phyloP scores from a whole-genome alignment of 2,888 invertebrate genomes.

The Melanargia galathea region DNA sequence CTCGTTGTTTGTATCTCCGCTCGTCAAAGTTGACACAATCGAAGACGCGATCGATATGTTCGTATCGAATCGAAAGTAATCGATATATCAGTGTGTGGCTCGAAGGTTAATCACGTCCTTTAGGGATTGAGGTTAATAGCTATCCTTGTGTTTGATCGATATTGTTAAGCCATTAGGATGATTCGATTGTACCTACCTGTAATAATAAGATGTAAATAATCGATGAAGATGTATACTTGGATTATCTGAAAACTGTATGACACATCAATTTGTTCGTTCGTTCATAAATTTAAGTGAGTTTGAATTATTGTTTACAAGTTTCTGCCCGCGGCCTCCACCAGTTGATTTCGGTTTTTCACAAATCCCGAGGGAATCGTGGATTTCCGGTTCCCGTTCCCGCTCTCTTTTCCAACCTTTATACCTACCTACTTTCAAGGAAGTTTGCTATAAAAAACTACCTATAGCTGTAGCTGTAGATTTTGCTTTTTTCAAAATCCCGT shows the following conservation, averaged over 20 bases:
- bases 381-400: too few species aligned
- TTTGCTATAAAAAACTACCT: too few species aligned
- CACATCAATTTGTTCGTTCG: not conserved
- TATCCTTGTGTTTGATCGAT: constrained; percentile 56
- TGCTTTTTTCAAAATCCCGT: too few species aligned
- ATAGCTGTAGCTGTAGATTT: too few species aligned
- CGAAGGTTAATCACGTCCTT: constrained; percentile 67
- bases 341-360: too few species aligned
- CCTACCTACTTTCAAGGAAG: too few species aligned
- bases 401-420: too few species aligned
- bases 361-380: too few species aligned
- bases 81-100: constrained; percentile 58
- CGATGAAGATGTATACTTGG: not conserved
- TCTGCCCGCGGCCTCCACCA: too few species aligned
- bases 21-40: constrained; percentile 55
- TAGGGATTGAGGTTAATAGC: constrained; percentile 70
- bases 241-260: not conserved
- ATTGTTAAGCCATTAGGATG: constrained; percentile 61
- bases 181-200: constrained; percentile 47
- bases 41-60: constrained; percentile 46
- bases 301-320: not conserved
- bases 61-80: constrained; percentile 54
- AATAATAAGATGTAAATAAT: constrained; percentile 49
- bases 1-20: constrained; percentile 47
- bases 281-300: not conserved